Evolutionary conservation across 1,140 invertebrate genomes (phyloP).

Genomic region (Nixonia krombeini): DNA sequence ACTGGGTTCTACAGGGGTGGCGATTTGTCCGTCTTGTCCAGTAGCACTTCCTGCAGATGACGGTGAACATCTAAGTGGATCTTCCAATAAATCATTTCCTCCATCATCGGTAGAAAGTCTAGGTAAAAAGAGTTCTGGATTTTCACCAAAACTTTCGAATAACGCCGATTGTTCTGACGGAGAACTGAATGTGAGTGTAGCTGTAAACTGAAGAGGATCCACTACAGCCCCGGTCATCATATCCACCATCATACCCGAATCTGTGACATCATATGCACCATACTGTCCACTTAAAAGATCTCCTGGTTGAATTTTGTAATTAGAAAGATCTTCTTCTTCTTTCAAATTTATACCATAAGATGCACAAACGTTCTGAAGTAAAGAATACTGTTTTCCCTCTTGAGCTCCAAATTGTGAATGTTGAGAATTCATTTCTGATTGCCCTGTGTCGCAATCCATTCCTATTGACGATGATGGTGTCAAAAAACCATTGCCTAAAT

Average conservation of each 20-base stretch:
- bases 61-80: slow-evolving; percentile 65
- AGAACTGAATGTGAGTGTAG: slow-evolving; percentile 83
- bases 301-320: slow-evolving; percentile 79
- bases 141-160: slow-evolving; percentile 79
- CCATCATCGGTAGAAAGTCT: slow-evolving; percentile 75
- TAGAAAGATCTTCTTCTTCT: slow-evolving; percentile 82
- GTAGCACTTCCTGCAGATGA: slow-evolving; percentile 68
- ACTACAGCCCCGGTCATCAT: slow-evolving; percentile 81
- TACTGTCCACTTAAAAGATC: slow-evolving; percentile 75
- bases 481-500: slow-evolving; percentile 71
- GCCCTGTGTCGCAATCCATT: slow-evolving; percentile 84
- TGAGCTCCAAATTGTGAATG: slow-evolving; percentile 68
- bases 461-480: slow-evolving; percentile 75
- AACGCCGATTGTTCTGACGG: slow-evolving; percentile 80
- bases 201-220: slow-evolving; percentile 85
- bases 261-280: slow-evolving; percentile 78
- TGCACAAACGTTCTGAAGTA: slow-evolving; percentile 82
- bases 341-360: slow-evolving; percentile 83
- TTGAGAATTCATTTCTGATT: slow-evolving; percentile 70
- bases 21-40: slow-evolving; percentile 75
- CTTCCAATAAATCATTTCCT: slow-evolving; percentile 75
- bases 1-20: slow-evolving; percentile 76
- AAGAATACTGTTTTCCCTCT: slow-evolving; percentile 81
- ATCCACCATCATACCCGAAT: slow-evolving; percentile 86
- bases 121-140: slow-evolving; percentile 83